Base-by-base conservation (phyloP, 2,888 invertebrate species). In the Spodoptera exigua region DNA sequence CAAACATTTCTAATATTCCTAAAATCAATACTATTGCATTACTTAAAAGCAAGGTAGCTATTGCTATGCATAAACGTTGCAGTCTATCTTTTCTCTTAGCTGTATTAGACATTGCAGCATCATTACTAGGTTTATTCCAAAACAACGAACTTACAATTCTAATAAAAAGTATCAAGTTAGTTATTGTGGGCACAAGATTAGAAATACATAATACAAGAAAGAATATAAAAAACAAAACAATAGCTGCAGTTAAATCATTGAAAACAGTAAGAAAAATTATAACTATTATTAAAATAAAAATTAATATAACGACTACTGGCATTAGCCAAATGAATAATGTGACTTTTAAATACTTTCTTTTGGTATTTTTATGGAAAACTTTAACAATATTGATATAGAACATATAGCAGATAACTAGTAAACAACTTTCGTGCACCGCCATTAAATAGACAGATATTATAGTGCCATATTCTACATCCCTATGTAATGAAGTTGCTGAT, bases 241-340 rank as follows among this genome's bases (percentile, higher is more conserved):
- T 3, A 17, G 2, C 0, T 0, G 21, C 1, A 9, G 27, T 2
- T 13, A 3, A 12, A n/a, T 44, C 21, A 14, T 3, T 10, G 7
- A 27, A 4, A 32, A 43, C 9, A 3, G 17, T 18, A n/a, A 7
- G 2, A 32, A 46, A 35, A 32, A 67, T 40, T 7, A 59, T 11
- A 1, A 67, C 0, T 40, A 63, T 16, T 21, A 49, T 21, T 0
- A 63, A 14, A 17, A 10, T 32, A 32, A 17, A 17, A 27, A 59
- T 13, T 4, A 52, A 1, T 1, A 16, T 12, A n/a, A 39, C 5
- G 0, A 32, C 0, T 10, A 41, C 2, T 21, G 69, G 69, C 1
- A 67, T 2, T 0, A 68, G 61, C 65, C 69, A 65, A 0, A 61
- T 48, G 18, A 54, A 68, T 0, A 65, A 7, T 12, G n/a, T 32